Evolutionary conservation across 2,113 vertebrate species (phyloP), one percentile per base, ranked within the genome.

Genomic region (Dryoscopus gambensis): DNA sequence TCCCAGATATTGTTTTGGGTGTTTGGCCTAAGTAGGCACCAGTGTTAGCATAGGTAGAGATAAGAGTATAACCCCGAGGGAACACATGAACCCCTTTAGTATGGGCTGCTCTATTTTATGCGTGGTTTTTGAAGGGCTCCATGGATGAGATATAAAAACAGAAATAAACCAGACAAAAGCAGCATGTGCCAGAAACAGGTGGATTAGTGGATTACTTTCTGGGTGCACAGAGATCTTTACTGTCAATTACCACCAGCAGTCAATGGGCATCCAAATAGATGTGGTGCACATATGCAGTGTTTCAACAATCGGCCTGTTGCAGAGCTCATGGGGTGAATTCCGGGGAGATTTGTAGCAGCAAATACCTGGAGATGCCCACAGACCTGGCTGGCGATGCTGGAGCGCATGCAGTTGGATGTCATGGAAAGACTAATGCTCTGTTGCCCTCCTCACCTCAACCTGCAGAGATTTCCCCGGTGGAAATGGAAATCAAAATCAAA

Each of bases 261-360:
- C 30, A 46, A 0, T 27, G 33, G 30, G 16, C 3, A 33, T 39
- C 46, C 42, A 30, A 28, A 2, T 0, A 7, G 28, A 53, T 37
- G 8, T 24, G 3, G 5, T 46, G 17, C 59, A 37, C 35, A 15
- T 39, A 42, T 9, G 21, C 7, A 20, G 20, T 35, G 47, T 27
- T 89, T 23, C 27, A 30, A 11, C 30, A 42, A 3, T 40, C 64
- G 55, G 37, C 42, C 24, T 60, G 10, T 28, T 73, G 7, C 15
- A 56, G 70, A 90, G 13, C 46, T 73, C 15, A 6, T 15, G 67
- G 73, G 27, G 17, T 52, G 40, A 94, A 80, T 47, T 83, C 28
- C 0, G 0, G 19, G 33, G 7, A 60, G 16, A 69, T 69, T 17
- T 65, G 31, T 52, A n/a, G 40, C 31, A 35, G 10, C 37, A 94